Base-by-base conservation (phyloP, 2,888 invertebrate genomes). In the Artemia sinica region DNA sequence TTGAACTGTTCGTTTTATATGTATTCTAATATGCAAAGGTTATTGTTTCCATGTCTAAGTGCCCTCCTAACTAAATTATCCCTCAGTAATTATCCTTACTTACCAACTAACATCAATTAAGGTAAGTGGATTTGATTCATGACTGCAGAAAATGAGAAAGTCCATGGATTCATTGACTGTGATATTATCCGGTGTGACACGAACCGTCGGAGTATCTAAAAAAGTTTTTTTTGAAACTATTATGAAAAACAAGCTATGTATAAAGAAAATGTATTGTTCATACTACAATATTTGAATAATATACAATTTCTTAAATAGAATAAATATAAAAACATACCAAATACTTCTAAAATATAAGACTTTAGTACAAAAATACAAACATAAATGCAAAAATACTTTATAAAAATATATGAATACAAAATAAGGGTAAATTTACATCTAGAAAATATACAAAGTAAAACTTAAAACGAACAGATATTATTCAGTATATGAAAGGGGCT, bases 131-230 rank as follows among this genome's bases (percentile, higher is more conserved):
- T 93, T 93, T 70, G 92, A 89, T 72, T 86, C 86, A 76, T 90
- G 91, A 74, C 85, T 84, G 77, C 92, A 92, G 72, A 85, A 84
- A 68, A 92, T 82, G 58, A 87, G 80, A 66, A 89, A 82, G 73
- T 86, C 85, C 51, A 84, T 82, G 13, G 85, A 85, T 78, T 91
- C 92, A 74, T 88, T 86, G 8, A 87, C 86, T 0, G 88, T 88
- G 72, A 88, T 82, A 76, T 87, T 87, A 50, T 82, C 82, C 0
- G 90, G 89, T 67, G 81, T 83, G 69, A 91, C 85, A 70, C 81
- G 82, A 6, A 92, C 88, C 70, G 89, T 86, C 7, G 92, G 92
- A 0, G 90, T 87, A 83, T 91, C 92, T 92, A 81, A 1, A 80
- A 79, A 75, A 68, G 72, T n/a, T 70, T 67, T 71, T 50, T 50